These are phyloP conservation scores for Diuraphis noxia DNA, from an alignment of 1,140 invertebrate species.

Conservation along the genomic window DNA sequence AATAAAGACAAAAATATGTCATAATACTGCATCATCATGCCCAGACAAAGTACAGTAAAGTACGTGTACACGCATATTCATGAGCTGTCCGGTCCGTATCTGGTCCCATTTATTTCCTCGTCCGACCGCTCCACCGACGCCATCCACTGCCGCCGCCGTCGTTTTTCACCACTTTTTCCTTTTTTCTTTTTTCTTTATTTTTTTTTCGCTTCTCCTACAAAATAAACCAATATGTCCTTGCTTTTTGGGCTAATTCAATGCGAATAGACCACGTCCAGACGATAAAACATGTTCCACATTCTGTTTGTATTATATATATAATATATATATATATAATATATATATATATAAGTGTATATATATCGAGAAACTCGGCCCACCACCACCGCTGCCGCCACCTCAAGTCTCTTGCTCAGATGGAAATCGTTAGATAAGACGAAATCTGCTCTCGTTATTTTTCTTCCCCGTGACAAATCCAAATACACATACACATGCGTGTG, in stretches of 20 bases:
- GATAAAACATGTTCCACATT: conserved; percentile 47
- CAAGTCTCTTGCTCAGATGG: neutral
- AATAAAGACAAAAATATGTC: conserved; percentile 31
- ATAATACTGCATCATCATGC: conserved; percentile 42
- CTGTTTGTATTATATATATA: conserved; percentile 13
- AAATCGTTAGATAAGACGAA: conserved; percentile 49
- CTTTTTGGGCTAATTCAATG: conserved; percentile 49
- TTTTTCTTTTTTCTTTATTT: neutral
- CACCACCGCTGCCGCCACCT: neutral
- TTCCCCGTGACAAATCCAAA: neutral
- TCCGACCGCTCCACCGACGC: neutral
- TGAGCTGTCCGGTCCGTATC: conserved; percentile 50
- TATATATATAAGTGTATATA: neutral
- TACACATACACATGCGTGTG: neutral
- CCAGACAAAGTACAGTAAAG: conserved; percentile 47
- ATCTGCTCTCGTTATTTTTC: conserved; percentile 27
- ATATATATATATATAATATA: conserved; percentile 22
- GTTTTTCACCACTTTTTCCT: conserved; percentile 16
- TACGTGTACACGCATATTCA: conserved; percentile 51
- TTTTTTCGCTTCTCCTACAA: neutral
- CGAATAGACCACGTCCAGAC: conserved; percentile 50
- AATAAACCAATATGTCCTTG: conserved; percentile 51
- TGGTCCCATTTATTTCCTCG: conserved; percentile 50
- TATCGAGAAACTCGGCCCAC: neutral
- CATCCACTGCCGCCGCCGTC: neutral